A percentile compares a stretch with the other conserved stretches of the same genome.
Evolutionary conservation across 1,140 invertebrate species (phyloP).

Genomic region (Acromyrmex heyeri): DNA sequence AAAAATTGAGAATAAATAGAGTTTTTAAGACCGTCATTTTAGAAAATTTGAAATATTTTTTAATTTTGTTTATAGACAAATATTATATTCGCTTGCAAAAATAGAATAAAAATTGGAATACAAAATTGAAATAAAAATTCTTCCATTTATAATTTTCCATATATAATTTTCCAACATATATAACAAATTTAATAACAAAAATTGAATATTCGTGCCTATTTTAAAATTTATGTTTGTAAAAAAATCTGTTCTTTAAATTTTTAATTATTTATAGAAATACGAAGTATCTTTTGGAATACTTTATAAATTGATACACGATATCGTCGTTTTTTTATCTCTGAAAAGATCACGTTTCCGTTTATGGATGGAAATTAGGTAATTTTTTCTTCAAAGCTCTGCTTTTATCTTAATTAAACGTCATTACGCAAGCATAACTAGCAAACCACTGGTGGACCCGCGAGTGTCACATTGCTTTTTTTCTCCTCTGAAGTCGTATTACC

Average conservation of each 20-base stretch:
- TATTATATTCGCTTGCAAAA: not conserved
- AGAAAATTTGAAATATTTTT: not conserved
- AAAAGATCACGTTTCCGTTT: constrained; percentile 13
- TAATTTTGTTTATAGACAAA: not conserved
- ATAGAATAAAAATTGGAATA: not conserved
- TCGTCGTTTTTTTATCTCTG: constrained; percentile 6
- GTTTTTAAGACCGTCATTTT: not conserved
- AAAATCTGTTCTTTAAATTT: too few species aligned
- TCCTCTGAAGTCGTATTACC: constrained; percentile 42
- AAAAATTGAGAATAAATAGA: not conserved
- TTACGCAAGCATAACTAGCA: constrained; percentile 48
- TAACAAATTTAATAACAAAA: not conserved
- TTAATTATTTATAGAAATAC: not conserved
- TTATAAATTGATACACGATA: not conserved
- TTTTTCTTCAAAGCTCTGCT: constrained; percentile 64
- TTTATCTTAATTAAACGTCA: constrained; percentile 77
- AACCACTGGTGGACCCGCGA: constrained; percentile 16
- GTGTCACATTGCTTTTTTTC: constrained; percentile 25
- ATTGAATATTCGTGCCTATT: constrained; percentile 3
- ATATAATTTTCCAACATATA: constrained; percentile 20
- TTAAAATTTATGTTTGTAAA: constrained; percentile 9
- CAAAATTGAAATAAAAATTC: not conserved
- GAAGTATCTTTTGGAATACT: not conserved
- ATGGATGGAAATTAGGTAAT: constrained; percentile 50
- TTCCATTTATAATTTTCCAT: not conserved